A percentile compares a stretch with the other conserved stretches of the same genome.
phyloP scores from a whole-genome alignment of 2,888 invertebrate genomes.

The Chymomyza procnemis region DNA sequence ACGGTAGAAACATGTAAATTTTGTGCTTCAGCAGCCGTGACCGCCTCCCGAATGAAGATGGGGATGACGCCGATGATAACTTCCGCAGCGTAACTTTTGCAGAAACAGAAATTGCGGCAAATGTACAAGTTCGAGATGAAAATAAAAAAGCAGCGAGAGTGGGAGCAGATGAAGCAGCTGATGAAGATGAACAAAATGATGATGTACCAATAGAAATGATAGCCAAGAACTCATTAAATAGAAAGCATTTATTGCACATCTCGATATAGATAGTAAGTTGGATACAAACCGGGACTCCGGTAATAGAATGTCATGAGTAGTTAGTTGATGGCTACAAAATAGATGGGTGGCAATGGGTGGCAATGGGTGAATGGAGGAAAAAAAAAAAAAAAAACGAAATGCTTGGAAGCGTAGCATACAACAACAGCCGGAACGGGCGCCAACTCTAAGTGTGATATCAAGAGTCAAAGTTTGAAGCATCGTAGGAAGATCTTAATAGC shows the following conservation, averaged over 20 bases:
- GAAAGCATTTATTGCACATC: slow-evolving; percentile 72
- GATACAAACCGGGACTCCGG: slow-evolving; percentile 35
- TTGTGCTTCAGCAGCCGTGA: slow-evolving; percentile 10
- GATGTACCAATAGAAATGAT: not conserved
- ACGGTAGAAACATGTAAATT: slow-evolving; percentile 58
- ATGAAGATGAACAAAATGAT: not conserved
- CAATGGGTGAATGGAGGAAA: slow-evolving; percentile 24
- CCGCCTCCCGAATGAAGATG: not conserved
- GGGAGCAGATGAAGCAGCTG: slow-evolving; percentile 15
- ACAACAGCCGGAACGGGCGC: not conserved
- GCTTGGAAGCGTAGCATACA: not conserved
- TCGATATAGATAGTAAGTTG: slow-evolving; percentile 42
- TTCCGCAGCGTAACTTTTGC: slow-evolving; percentile 20
- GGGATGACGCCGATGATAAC: slow-evolving; percentile 10
- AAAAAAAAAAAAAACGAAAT: slow-evolving; percentile 20
- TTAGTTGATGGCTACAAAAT: slow-evolving; percentile 48
- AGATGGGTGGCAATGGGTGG: slow-evolving; percentile 6
- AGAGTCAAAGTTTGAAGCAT: slow-evolving; percentile 61
- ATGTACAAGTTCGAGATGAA: slow-evolving; percentile 10
- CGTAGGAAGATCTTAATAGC: not conserved
- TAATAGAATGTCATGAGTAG: slow-evolving; percentile 70
- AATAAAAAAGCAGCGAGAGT: no score
- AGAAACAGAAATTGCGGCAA: slow-evolving; percentile 3
- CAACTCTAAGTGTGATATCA: slow-evolving; percentile 50
- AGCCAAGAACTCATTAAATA: slow-evolving; percentile 65